Percentiles rank a stretch among this genome's conserved stretches.
These are phyloP conservation scores for Lapara coniferarum DNA, from an alignment of 2,888 invertebrate species.

Conservation along the genomic window DNA sequence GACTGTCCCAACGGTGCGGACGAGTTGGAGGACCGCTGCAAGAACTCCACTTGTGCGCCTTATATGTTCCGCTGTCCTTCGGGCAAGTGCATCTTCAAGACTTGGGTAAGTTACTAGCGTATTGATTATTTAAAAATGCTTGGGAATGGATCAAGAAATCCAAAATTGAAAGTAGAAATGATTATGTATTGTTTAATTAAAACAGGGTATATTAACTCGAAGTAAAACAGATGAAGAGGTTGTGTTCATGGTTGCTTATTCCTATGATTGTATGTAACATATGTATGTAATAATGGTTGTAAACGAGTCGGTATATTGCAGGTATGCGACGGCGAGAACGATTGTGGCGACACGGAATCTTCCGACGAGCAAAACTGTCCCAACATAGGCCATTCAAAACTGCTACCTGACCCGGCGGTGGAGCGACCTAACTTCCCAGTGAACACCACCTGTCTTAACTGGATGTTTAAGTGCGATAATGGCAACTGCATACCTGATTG, in stretches of 20 bases:
- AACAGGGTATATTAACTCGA: too few species aligned
- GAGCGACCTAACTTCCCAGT: slow-evolving; percentile 57
- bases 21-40: slow-evolving; percentile 86
- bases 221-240: too few species aligned
- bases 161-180: too few species aligned
- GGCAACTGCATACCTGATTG: slow-evolving; percentile 89
- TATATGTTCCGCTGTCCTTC: slow-evolving; percentile 88
- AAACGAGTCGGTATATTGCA: slow-evolving; percentile 34
- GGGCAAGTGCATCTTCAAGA: slow-evolving; percentile 81
- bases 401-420: slow-evolving; percentile 55
- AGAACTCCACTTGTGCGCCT: slow-evolving; percentile 86
- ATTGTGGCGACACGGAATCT: slow-evolving; percentile 86
- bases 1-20: slow-evolving; percentile 91
- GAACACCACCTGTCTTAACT: slow-evolving; percentile 85
- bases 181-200: too few species aligned
- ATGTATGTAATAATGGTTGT: too few species aligned
- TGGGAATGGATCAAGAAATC: too few species aligned
- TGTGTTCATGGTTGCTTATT: too few species aligned
- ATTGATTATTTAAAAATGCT: too few species aligned
- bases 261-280: too few species aligned
- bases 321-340: slow-evolving; percentile 88
- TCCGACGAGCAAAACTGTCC: slow-evolving; percentile 90
- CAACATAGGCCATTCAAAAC: slow-evolving; percentile 55
- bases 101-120: slow-evolving; percentile 74
- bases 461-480: slow-evolving; percentile 91